Conservation (phyloP, 2,113 vertebrate species). For the Cryptomyrus ogoouensis region DNA sequence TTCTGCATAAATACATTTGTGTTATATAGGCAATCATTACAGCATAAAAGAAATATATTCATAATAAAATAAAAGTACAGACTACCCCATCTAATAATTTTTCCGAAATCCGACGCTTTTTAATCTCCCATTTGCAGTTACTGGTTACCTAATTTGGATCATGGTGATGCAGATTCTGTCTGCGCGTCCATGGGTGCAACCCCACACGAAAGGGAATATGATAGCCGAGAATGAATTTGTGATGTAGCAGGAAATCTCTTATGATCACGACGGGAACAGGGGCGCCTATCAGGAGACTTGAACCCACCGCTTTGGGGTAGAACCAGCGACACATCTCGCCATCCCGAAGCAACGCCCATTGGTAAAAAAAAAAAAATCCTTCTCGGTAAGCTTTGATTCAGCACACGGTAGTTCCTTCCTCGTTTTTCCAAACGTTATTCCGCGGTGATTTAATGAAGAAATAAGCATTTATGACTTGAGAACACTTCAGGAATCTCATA, state of each 20-base stretch:
- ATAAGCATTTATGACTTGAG: constrained; percentile 56
- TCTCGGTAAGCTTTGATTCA: constrained; percentile 42
- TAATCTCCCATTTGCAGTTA: background rate
- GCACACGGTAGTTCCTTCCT: constrained; percentile 67
- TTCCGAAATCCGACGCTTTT: background rate
- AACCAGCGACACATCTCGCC: background rate
- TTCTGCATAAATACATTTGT: background rate
- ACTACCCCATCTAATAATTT: background rate
- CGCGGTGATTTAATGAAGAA: constrained; percentile 60
- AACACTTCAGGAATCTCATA: constrained; percentile 49
- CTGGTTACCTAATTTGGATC: background rate
- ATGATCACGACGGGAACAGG: background rate
- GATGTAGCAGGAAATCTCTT: background rate
- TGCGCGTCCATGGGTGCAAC: background rate
- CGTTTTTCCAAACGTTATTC: constrained; percentile 45
- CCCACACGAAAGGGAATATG: background rate
- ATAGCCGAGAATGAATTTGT: background rate
- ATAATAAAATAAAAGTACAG: background rate
- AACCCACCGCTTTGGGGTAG: background rate
- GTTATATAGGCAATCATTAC: background rate
- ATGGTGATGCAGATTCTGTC: background rate
- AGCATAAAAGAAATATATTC: background rate
- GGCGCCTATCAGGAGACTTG: background rate
- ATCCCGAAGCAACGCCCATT: background rate
- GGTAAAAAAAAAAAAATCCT: background rate